Conservation (phyloP, 2,797 vertebrate genomes). For the Phrynocephalus forsythii region DNA sequence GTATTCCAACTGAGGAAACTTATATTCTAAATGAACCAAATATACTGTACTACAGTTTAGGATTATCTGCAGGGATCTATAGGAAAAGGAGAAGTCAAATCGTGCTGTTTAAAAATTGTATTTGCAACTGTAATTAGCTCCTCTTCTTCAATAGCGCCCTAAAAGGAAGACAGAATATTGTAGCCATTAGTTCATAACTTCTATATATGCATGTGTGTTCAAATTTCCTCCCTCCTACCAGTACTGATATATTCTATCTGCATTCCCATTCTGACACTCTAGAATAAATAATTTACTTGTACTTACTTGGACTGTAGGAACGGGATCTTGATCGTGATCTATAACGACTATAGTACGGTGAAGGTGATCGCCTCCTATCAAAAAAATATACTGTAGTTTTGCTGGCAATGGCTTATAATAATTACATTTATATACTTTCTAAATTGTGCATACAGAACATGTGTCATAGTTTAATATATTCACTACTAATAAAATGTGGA, state of each 20-base stretch:
- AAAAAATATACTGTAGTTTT: constrained; percentile 52
- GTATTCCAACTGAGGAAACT: constrained; percentile 70
- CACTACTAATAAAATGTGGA: background rate
- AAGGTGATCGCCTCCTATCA: constrained; percentile 89
- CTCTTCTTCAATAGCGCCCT: constrained; percentile 78
- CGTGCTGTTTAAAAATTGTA: constrained; percentile 62
- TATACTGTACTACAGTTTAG: constrained; percentile 45
- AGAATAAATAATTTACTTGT: constrained; percentile 36
- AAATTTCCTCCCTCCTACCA: background rate
- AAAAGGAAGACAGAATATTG: constrained; percentile 18
- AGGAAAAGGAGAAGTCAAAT: constrained; percentile 59
- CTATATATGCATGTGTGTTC: background rate
- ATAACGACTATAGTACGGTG: constrained; percentile 92
- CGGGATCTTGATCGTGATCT: constrained; percentile 91
- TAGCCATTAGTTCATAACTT: constrained; percentile 3
- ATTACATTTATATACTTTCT: background rate
- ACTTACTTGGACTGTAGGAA: constrained; percentile 94
- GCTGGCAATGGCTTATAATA: background rate
- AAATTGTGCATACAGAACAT: background rate
- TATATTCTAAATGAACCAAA: constrained; percentile 72
- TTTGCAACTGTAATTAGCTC: constrained; percentile 63
- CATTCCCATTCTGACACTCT: constrained; percentile 6
- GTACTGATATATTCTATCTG: background rate
- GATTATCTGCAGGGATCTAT: constrained; percentile 23
- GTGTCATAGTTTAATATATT: background rate